Evolutionary conservation across 2,888 invertebrate genomes (phyloP), one percentile per base, ranked within the genome.

Genomic region (Phengaris alcon): DNA sequence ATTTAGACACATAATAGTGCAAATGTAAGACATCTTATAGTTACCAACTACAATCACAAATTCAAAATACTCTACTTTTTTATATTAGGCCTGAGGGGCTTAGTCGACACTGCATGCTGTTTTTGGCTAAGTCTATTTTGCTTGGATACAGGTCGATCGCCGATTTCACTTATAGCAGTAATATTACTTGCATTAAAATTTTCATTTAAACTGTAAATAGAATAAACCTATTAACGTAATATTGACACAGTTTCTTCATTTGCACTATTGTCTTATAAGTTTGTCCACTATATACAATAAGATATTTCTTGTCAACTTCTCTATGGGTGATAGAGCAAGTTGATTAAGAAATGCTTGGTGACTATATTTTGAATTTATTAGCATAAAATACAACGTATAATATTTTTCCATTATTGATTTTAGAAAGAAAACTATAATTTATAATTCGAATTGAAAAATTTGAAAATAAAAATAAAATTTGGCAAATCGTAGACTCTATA

Each of bases 261-360:
- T 72, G 72, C 72, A 52, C 72, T 72, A 72, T 72, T 72, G 52
- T 70, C 70, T 70, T 35, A 72, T 35, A 72, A 72, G 72, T 52
- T 52, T 70, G 48, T 15, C 13, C 52, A 12, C 0, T 22, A 35
- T 72, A 35, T 64, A 35, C 64, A 64, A 52, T 64, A 64, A 64
- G 64, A 15, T 52, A 70, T 70, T 70, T 52, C 22, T 2, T 48
- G 12, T 52, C 51, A 35, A 72, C 10, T 48, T 22, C 72, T 54
- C 35, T 54, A 3, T 12, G 72, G 13, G 35, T 13, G 52, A 52
- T 69, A 70, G 52, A 70, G 51, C 48, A n/a, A 51, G 22, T 54
- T 54, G 35, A 13, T 13, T 9, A 22, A 48, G 10, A 44, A 64
- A 12, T 6, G 6, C 64, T 13, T 64, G 64, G 64, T 64, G 35